Base-by-base conservation (phyloP, 1,140 invertebrate species). In the Trichoplusia ni region DNA sequence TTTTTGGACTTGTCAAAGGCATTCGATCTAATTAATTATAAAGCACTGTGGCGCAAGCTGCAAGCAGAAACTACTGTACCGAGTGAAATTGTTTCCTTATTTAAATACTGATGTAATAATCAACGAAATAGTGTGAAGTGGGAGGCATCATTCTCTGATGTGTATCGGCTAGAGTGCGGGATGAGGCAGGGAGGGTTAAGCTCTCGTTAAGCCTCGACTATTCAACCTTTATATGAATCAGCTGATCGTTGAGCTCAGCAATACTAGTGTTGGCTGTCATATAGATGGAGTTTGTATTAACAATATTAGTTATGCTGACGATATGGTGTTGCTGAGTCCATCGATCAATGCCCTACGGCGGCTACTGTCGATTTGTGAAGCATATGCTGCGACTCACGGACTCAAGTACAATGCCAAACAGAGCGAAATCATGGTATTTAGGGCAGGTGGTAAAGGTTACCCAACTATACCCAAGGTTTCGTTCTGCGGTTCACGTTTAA, bases 221-320 rank as follows among this genome's bases (percentile, higher is more conserved):
- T 51, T 51, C 6, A 51, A 51, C 31, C 14, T 51, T 6, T 35
- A 51, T 18, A 35, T 51, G 23, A 51, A 51, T 16, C 11, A 33
- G 19, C 47, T 51, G 29, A 35, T 51, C 4, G 47, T 2, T 5
- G 13, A 3, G 29, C 31, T 51, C 13, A 51, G 29, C 11, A 51
- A 16, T 14, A 35, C 25, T 7, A 18, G 14, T 0, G 16, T 51
- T 4, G 31, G 47, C 1, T 51, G 47, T 35, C 29, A 51, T n/a
- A 27, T 51, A 1, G 47, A 51, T 18, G 25, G 29, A 19, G 29
- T 51, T n/a, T 35, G 31, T 19, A n/a, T 51, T 1, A 51, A 51
- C 25, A 51, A 51, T 16, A 51, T 51, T 5, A 51, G 47, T 18
- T 65, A 65, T 7, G 63, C 53, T 16, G 63, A 64, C 14, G 59